These are phyloP conservation scores for Drosophila nigricruria DNA, from an alignment of 2,888 invertebrate genomes.

Conservation along the genomic window DNA sequence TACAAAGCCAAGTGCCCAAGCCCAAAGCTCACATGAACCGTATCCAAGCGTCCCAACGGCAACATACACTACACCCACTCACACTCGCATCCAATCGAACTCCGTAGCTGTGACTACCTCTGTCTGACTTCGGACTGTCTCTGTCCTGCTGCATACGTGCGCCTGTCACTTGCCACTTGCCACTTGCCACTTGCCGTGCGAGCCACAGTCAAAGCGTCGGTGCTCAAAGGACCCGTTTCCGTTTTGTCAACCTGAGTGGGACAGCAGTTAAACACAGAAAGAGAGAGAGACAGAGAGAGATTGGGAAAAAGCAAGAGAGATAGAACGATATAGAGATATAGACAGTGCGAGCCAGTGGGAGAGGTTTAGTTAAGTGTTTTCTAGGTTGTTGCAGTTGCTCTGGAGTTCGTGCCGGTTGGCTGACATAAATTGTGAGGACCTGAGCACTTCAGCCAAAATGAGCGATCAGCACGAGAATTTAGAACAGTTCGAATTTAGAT, in stretches of 20 bases:
- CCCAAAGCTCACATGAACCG: conserved; percentile 27
- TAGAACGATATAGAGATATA: neutral
- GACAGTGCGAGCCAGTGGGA: neutral
- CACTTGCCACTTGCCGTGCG: conserved; percentile 33
- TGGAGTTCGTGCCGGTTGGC: conserved; percentile 37
- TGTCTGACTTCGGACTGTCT: conserved; percentile 15
- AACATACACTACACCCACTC: conserved; percentile 26
- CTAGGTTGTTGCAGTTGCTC: conserved; percentile 24
- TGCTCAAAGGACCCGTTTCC: conserved; percentile 65
- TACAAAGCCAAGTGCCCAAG: conserved; percentile 48
- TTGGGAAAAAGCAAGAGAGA: neutral
- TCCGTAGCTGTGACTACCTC: conserved; percentile 14
- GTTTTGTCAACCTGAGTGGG: conserved; percentile 51
- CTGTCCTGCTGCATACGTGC: conserved; percentile 41
- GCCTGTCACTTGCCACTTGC: conserved; percentile 44
- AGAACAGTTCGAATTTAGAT: conserved; percentile 3
- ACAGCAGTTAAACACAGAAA: neutral
- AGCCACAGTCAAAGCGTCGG: conserved; percentile 56
- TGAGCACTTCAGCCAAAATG: conserved; percentile 34
- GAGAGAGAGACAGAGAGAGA: neutral
- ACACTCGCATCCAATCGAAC: neutral
- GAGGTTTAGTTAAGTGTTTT: conserved; percentile 44
- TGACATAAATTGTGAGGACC: no score
- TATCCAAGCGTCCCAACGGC: conserved; percentile 39
- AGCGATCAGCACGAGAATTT: conserved; percentile 24